A percentile compares a stretch with the other conserved stretches of the same genome.
These are phyloP conservation scores for Recurvirostra avosetta DNA, from an alignment of 2,113 vertebrate species.

Conservation along the genomic window DNA sequence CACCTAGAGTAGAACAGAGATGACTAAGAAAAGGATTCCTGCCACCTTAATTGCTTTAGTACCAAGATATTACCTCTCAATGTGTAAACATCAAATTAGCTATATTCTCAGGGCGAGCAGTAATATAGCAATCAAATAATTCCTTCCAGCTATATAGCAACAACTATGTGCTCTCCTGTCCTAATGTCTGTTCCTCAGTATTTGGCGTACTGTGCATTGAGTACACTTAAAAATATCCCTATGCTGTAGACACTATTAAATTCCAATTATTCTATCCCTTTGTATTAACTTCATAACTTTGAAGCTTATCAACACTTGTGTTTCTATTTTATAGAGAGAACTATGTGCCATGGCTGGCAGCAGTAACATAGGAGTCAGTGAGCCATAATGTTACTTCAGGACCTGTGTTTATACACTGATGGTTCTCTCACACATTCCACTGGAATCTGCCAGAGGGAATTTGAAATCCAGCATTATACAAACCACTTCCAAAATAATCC, in stretches of 20 bases:
- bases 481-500: not conserved
- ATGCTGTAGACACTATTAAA: not conserved
- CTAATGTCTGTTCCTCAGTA: not conserved
- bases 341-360: not conserved
- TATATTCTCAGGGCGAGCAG: not conserved
- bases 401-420: not conserved
- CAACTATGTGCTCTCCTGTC: not conserved
- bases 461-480: not conserved
- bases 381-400: not conserved
- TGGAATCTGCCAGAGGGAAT: not conserved
- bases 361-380: not conserved
- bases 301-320: not conserved
- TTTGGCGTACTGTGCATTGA: not conserved
- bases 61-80: not conserved
- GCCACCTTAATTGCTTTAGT: not conserved
- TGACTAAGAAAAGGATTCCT: not conserved
- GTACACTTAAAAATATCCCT: not conserved
- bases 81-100: slow-evolving; percentile 29
- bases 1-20: not conserved
- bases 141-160: not conserved
- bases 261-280: not conserved
- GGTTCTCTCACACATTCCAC: not conserved
- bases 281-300: not conserved
- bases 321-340: not conserved
- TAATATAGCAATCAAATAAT: not conserved